phyloP scores from a whole-genome alignment of 2,113 vertebrate genomes.

The Catharus fuscescens region DNA sequence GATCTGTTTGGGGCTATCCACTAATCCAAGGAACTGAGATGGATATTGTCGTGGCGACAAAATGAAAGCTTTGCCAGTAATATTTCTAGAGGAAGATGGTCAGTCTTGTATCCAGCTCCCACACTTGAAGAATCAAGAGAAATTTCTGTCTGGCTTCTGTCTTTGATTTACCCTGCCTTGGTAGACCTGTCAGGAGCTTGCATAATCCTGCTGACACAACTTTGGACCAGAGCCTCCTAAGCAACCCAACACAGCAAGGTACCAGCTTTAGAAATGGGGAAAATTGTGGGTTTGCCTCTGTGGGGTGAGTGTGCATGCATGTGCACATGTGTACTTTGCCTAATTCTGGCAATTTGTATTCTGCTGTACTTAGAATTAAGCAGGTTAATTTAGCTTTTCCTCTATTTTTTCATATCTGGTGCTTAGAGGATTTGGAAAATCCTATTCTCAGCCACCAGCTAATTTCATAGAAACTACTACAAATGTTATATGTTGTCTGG shows the following conservation, averaged over 20 bases:
- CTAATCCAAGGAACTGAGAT: not conserved
- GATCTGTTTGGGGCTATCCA: not conserved
- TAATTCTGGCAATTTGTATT: slow-evolving; percentile 13
- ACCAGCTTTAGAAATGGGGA: not conserved
- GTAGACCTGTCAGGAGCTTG: not conserved
- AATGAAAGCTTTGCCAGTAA: slow-evolving; percentile 4
- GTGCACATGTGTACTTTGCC: fast-evolving
- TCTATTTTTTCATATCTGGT: slow-evolving; percentile 24
- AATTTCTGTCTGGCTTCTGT: slow-evolving; percentile 4
- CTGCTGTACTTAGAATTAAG: not conserved
- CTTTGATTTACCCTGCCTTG: not conserved
- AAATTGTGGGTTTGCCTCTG: not conserved
- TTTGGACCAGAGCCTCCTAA: slow-evolving; percentile 36
- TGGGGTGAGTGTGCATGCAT: fast-evolving
- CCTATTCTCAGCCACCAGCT: slow-evolving; percentile 27
- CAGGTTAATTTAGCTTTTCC: slow-evolving; percentile 44
- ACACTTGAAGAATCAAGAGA: not conserved
- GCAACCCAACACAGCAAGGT: slow-evolving; percentile 25
- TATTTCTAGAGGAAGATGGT: slow-evolving; percentile 4
- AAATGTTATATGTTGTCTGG: not conserved
- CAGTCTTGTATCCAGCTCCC: slow-evolving; percentile 11
- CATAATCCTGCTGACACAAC: slow-evolving; percentile 2
- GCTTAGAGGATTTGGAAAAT: slow-evolving; percentile 48
- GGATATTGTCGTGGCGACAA: slow-evolving; percentile 55
- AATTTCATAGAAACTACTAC: not conserved